Evolutionary conservation across 2,888 invertebrate species (phyloP).

Genomic region (Psococerastis gibbosa): DNA sequence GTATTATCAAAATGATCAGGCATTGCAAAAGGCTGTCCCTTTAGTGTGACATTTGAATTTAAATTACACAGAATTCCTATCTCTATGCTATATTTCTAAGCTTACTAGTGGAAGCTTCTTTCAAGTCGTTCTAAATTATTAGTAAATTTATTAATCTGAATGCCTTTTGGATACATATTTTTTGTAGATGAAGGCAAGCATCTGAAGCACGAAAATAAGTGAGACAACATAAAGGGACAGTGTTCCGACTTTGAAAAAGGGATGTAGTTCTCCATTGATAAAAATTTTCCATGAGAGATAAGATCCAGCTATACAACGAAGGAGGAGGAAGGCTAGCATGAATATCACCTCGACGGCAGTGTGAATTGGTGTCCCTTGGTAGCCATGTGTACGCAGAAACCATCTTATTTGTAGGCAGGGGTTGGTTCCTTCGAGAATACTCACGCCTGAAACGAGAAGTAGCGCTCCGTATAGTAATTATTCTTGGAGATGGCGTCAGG

Average conservation of each 20-base stretch:
- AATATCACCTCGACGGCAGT: constrained; percentile 31
- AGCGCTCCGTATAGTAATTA: too few relatives aligned
- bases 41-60: too few relatives aligned
- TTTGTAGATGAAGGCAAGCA: constrained; percentile 27
- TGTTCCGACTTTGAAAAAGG: constrained; percentile 24
- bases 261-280: constrained; percentile 26
- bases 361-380: constrained; percentile 28
- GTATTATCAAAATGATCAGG: too few relatives aligned
- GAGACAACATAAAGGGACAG: constrained; percentile 29
- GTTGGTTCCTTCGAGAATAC: constrained; percentile 39
- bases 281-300: constrained; percentile 29
- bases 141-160: too few relatives aligned
- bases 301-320: constrained; percentile 34
- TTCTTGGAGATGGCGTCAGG: too few relatives aligned
- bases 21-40: too few relatives aligned
- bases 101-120: too few relatives aligned
- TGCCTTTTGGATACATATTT: too few relatives aligned
- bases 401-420: constrained; percentile 40
- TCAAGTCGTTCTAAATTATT: too few relatives aligned
- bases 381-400: constrained; percentile 35
- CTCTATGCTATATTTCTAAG: too few relatives aligned
- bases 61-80: too few relatives aligned
- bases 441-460: constrained; percentile 25
- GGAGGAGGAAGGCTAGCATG: constrained; percentile 28
- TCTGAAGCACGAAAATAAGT: constrained; percentile 28